Evolutionary conservation across 2,888 invertebrate genomes (phyloP), one percentile per base, ranked within the genome.

Genomic region (Julus scandinavius): DNA sequence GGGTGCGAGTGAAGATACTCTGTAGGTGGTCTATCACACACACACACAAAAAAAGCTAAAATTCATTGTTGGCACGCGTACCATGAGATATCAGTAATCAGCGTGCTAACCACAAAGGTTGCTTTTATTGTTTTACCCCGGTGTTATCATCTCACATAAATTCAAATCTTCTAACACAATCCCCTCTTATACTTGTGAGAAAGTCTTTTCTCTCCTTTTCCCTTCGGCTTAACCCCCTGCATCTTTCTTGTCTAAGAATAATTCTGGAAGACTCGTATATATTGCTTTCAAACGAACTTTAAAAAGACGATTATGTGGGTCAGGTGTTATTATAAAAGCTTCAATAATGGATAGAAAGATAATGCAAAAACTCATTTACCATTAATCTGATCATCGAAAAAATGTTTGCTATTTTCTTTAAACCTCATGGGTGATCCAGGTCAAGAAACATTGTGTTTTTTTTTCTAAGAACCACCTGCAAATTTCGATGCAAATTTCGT

Each of bases 81-180:
- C 58, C 58, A 63, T 63, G 17, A 2, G 1, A n/a, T 63, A 63
- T 63, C 58, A 63, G 58, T n/a, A 63, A 63, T 63, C 58, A 63
- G 58, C n/a, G 5, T 17, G 58, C 58, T 63, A 63, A 63, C 58
- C 58, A 63, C 58, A 63, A 63, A 63, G 58, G 58, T 63, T 17
- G 58, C 58, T n/a, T 63, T 63, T 63, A 63, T 63, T 63, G 58
- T 63, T 63, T 63, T 63, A 63, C 58, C n/a, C 58, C 5, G 5
- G n/a, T n/a, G 58, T 63, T 63, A 63, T 63, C 58, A 63, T 63
- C 58, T 63, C 58, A n/a, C 58, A 13, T n/a, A 63, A 63, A 63
- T 63, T 63, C 58, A 63, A 63, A 63, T 63, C n/a, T 63, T 63
- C 58, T n/a, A 63, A 63, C 58, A 63, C 15, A 54, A 63, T n/a